These are phyloP conservation scores for Battus philenor DNA, from an alignment of 1,140 invertebrate species.

Conservation along the genomic window DNA sequence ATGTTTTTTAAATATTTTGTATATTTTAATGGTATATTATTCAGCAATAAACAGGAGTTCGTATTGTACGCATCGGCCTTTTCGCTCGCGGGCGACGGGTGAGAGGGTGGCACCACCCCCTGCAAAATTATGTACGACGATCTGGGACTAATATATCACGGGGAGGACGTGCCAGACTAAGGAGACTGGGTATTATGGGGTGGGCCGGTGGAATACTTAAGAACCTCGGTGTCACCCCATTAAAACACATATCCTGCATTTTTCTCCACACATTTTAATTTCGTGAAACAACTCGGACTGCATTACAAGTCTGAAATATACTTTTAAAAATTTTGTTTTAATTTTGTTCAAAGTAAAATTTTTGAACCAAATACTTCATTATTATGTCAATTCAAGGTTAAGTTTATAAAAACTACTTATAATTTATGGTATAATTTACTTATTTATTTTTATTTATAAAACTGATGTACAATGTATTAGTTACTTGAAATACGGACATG, in stretches of 20 bases:
- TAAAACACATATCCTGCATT: constrained; percentile 71
- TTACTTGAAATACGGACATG: too few species aligned
- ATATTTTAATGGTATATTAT: constrained; percentile 41
- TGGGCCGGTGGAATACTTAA: constrained; percentile 72
- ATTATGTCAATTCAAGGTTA: too few species aligned
- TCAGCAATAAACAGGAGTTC: constrained; percentile 65
- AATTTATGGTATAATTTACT: too few species aligned
- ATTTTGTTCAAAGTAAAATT: too few species aligned
- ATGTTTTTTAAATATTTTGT: neutral
- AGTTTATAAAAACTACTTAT: too few species aligned
- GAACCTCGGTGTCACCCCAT: constrained; percentile 73
- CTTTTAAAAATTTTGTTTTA: too few species aligned
- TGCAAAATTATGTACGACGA: constrained; percentile 76
- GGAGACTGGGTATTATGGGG: constrained; percentile 71
- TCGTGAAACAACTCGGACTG: too few species aligned
- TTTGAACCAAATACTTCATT: too few species aligned
- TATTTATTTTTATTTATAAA: too few species aligned
- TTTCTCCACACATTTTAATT: constrained; percentile 69
- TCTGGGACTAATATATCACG: constrained; percentile 75
- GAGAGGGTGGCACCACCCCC: constrained; percentile 53
- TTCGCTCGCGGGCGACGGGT: constrained; percentile 35
- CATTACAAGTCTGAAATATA: too few species aligned
- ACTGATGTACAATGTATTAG: too few species aligned
- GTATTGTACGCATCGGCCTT: constrained; percentile 60
- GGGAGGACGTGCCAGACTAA: constrained; percentile 72